These are phyloP conservation scores for Phrynosoma blainvillii DNA, from an alignment of 2,113 vertebrate genomes.

Conservation along the genomic window DNA sequence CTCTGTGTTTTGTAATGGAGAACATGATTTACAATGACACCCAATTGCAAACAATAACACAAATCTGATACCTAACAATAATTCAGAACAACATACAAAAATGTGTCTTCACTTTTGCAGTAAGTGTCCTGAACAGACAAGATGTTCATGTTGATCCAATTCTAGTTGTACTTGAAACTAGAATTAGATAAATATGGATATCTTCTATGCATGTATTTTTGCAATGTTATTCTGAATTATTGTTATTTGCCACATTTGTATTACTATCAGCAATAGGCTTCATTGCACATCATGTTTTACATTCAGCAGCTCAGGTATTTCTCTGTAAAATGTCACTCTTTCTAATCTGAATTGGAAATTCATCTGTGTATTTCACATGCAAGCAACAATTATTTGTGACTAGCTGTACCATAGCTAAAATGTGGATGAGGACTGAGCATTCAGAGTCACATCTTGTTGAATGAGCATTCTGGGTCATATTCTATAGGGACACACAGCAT, in stretches of 20 bases:
- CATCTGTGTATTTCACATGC: neutral
- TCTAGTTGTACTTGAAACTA: neutral
- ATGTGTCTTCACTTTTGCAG: neutral
- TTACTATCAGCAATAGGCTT: neutral
- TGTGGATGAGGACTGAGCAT: neutral
- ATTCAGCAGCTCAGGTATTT: neutral
- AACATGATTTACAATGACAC: neutral
- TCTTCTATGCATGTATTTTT: neutral
- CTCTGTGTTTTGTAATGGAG: neutral
- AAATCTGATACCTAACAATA: neutral
- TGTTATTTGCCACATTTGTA: neutral
- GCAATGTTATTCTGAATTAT: neutral
- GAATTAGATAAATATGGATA: neutral
- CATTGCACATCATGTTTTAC: neutral
- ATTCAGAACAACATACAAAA: neutral
- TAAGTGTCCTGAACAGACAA: neutral
- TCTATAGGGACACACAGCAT: neutral
- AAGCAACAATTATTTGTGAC: neutral
- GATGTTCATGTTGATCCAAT: neutral
- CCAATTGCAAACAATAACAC: neutral
- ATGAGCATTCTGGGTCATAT: neutral
- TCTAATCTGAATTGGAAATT: neutral
- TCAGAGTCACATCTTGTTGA: no score
- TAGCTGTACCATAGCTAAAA: neutral
- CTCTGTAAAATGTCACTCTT: neutral